Evolutionary conservation across 2,113 vertebrate species (phyloP).

Genomic region (Hippopotamus amphibius): DNA sequence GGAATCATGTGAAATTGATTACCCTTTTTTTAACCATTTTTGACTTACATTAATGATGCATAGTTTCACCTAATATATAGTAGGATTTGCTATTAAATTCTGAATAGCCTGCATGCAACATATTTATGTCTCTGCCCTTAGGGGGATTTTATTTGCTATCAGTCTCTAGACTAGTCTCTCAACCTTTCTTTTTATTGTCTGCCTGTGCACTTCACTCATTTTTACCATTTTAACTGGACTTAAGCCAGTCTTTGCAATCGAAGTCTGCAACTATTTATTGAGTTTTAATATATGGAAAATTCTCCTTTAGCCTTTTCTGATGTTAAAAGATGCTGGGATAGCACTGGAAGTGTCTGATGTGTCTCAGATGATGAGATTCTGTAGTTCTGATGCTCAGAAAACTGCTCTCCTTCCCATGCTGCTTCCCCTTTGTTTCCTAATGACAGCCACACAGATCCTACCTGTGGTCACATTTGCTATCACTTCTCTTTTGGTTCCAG

Average conservation of each 20-base stretch:
- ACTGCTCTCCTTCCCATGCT: background rate
- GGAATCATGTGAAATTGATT: background rate
- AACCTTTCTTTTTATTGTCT: slow-evolving; percentile 3
- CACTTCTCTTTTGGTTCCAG: slow-evolving; percentile 42
- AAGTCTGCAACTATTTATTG: background rate
- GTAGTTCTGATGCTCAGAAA: slow-evolving; percentile 29
- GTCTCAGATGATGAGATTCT: background rate
- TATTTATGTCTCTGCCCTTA: slow-evolving; percentile 37
- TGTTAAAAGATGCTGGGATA: background rate
- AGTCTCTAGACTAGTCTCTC: slow-evolving; percentile 1
- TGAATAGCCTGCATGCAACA: background rate
- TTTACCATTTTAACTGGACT: slow-evolving; percentile 14
- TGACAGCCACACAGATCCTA: background rate
- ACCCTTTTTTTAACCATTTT: background rate
- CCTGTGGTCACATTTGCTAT: background rate
- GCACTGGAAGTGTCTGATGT: background rate
- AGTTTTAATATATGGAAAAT: slow-evolving; percentile 34
- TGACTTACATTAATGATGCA: background rate
- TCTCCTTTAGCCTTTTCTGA: background rate
- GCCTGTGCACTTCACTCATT: background rate
- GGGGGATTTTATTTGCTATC: background rate
- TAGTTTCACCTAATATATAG: background rate
- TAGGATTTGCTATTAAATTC: background rate
- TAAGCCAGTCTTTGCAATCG: background rate
- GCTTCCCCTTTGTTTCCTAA: background rate